Base-by-base conservation (phyloP, 2,888 invertebrate species). In the Malthinus seriepunctatus region DNA sequence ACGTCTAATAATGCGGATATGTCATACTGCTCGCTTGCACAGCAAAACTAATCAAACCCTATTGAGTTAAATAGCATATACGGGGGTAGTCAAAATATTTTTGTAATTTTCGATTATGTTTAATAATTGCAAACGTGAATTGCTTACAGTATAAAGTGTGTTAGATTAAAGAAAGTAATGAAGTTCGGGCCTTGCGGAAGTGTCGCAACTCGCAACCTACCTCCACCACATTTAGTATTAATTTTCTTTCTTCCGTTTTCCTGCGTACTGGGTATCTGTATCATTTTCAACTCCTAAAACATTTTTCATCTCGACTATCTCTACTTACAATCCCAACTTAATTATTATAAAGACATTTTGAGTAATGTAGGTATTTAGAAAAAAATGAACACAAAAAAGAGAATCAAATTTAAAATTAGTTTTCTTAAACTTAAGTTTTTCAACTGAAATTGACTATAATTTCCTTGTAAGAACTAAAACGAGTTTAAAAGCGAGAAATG, bases 171-270 rank as follows among this genome's bases (percentile, higher is more conserved):
- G 48, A 42, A 52, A 57, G 51, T 57, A 57, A 57, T 57, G 57
- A 57, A 57, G 48, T 23, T 48, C 51, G 48, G 51, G 51, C 57
- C 39, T 42, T 35, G 39, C 57, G 57, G 57, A 57, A 57, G 51
- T 57, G 57, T 51, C 57, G 51, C 47, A 51, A 57, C 47, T 57
- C 48, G 57, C 44, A 53, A 53, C 58, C 53, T 45, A 53, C 49
- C 58, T 38, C 53, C 58, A 46, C 53, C 58, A 54, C 53, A 58
- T 58, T 58, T 58, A 58, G 58, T 54, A 55, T 60, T 60, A 60
- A 60, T 60, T 60, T 60, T 52, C 60, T 60, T 56, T 55, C 60
- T 60, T 60, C 60, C 60, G 60, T 42, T 56, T 60, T 60, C 47
- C 60, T 49, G 59, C 50, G 45, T 55, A 51, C 46, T 46, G 55